A percentile compares a stretch with the other conserved stretches of the same genome.
phyloP scores from a whole-genome alignment of 2,113 vertebrate species.

The Ariopsis seemanni region DNA sequence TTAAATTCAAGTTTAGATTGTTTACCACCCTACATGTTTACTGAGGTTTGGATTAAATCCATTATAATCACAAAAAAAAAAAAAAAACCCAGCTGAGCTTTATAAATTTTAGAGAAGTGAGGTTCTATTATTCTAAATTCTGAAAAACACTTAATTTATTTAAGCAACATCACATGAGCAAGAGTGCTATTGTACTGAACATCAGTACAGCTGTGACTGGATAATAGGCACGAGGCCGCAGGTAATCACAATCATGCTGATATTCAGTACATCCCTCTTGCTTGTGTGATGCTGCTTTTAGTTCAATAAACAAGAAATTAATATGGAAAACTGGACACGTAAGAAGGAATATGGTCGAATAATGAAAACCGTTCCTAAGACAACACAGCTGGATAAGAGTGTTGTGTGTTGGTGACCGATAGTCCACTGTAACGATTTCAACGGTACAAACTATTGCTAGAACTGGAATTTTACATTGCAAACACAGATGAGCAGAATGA shows the following conservation, averaged over 20 bases:
- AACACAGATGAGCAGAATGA: too few species aligned
- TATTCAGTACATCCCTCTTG: not conserved
- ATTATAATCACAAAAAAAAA: not conserved
- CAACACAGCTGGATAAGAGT: too few species aligned
- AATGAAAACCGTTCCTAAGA: not conserved
- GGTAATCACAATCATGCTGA: not conserved
- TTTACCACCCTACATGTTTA: not conserved
- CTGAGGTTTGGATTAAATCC: not conserved
- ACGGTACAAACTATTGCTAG: not conserved
- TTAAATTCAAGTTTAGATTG: not conserved
- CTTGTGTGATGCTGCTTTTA: too few species aligned
- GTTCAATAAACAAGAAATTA: not conserved
- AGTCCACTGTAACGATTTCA: not conserved
- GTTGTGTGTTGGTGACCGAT: too few species aligned
- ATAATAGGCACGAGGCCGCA: not conserved
- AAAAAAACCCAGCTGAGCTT: too few species aligned
- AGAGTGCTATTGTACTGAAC: not conserved
- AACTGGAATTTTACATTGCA: too few species aligned
- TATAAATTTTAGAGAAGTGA: too few species aligned
- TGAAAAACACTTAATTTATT: too few species aligned
- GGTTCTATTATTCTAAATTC: too few species aligned
- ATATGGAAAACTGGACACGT: not conserved
- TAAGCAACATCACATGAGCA: not conserved
- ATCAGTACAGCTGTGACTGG: not conserved
- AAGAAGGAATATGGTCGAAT: not conserved